Evolutionary conservation across 2,888 invertebrate species (phyloP), one percentile per base, ranked within the genome.

Genomic region (Liodrosophila aerea): DNA sequence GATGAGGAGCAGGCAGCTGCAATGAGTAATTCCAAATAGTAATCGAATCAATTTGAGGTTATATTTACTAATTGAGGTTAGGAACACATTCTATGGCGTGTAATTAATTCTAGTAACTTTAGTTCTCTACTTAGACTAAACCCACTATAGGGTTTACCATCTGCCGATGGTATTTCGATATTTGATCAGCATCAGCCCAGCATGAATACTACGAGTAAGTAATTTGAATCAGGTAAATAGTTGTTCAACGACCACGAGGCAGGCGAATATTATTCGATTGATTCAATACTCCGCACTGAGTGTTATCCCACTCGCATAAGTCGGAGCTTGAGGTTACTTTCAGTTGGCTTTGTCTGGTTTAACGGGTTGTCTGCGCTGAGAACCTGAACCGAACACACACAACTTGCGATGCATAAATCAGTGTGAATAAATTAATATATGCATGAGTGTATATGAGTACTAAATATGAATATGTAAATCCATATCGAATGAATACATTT

Each of bases 1-100:
- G 33, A 78, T 85, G 54, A 87, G 83, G 66, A 88, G 74, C 76
- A 88, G 77, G 81, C 83, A 78, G 68, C 88, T 87, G 39, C 4
- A n/a, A 3, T 0, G 22, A 34, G 7, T 34, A 39, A 3, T n/a
- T n/a, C n/a, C 8, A 4, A n/a, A 33, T 13, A 13, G 13, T 1
- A 8, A 8, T 8, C 12, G 4, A 2, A 18, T 15, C 1, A 49
- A 7, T 45, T 30, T 40, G 12, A 33, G 44, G 13, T 58, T 34
- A 41, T 27, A n/a, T 39, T 2, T n/a, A 5, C 12, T n/a, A 18
- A 34, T 44, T 54, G 29, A 54, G 46, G 34, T 54, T 40, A 54
- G 40, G 37, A n/a, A n/a, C n/a, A n/a, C n/a, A n/a, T n/a, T n/a
- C n/a, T n/a, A n/a, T n/a, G n/a, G n/a, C n/a, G n/a, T n/a, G n/a